Conservation (phyloP, 2,888 invertebrate species). For the Petrophora chlorosata region DNA sequence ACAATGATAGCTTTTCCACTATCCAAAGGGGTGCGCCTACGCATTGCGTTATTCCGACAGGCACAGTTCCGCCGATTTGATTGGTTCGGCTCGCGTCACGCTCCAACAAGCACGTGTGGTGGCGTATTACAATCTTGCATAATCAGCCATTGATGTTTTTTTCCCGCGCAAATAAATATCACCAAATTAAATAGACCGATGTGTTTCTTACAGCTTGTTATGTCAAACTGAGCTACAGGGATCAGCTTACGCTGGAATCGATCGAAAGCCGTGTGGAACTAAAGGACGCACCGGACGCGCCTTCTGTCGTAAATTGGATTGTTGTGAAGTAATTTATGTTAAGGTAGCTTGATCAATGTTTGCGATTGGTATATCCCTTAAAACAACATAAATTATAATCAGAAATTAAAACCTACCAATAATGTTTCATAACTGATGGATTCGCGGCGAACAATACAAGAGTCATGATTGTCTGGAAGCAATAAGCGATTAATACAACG, state of each 20-base stretch:
- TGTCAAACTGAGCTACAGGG: constrained; percentile 31
- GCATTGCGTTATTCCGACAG: constrained; percentile 71
- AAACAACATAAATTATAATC: constrained; percentile 1
- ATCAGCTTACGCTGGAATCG: constrained; percentile 44
- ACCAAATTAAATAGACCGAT: constrained; percentile 43
- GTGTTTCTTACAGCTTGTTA: constrained; percentile 30
- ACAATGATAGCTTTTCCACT: constrained; percentile 62
- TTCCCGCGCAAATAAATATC: constrained; percentile 56
- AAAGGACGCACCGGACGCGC: constrained; percentile 59
- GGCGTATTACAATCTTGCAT: constrained; percentile 59
- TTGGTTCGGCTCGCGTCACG: constrained; percentile 60
- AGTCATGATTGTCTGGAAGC: constrained; percentile 10
- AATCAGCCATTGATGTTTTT: constrained; percentile 65
- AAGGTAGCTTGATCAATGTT: constrained; percentile 30
- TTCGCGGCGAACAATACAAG: background rate
- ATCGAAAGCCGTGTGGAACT: constrained; percentile 52
- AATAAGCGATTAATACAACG: constrained; percentile 30
- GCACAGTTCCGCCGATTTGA: constrained; percentile 76
- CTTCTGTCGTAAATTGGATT: constrained; percentile 71
- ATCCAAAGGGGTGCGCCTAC: constrained; percentile 68
- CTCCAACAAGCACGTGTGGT: constrained; percentile 65
- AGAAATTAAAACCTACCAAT: background rate
- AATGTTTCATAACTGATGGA: background rate
- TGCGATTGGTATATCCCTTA: constrained; percentile 14
- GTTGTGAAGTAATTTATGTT: constrained; percentile 34